Base-by-base conservation (phyloP, 2,888 invertebrate species). In the Polymixis lichenea region DNA sequence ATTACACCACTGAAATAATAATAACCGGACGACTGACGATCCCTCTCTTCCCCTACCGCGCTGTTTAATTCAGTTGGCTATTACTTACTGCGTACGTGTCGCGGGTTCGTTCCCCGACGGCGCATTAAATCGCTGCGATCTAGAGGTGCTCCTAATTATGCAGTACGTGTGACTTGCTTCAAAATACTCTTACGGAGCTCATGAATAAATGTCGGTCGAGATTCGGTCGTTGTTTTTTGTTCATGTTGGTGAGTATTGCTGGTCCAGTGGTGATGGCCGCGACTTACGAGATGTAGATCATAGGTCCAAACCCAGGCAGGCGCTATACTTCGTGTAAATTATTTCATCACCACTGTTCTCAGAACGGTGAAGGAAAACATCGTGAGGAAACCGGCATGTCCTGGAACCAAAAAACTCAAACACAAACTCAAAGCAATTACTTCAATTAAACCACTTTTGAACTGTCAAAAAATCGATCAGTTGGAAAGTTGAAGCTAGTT, bases 1-100 rank as follows among this genome's bases (percentile, higher is more conserved):
- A 86, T 83, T 73, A 71, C 67, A 60, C 49, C 56, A 43, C 64
- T 86, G 67, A 86, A 83, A 86, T 83, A 78, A 78, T 83, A 83
- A 83, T 70, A 68, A 58, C 64, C 56, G 62, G 83, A 49, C 64
- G 79, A 55, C 70, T 49, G 60, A 13, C 56, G 22, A 58, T 13
- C 6, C 3, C 8, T 38, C 28, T 15, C 28, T 1, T 3, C 38
- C 15, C 55, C 66, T 13, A 15, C 51, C 32, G 62, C 58, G 58
- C 55, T 76, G 60, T 56, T 66, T 82, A 58, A 85, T 85, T 82
- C 43, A 85, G 69, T n/a, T 22, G 51, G 38, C 60, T 64, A 17
- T 43, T 70, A 55, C 43, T 32, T 46, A 6, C n/a, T 60, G 61
- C 55, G 32, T 15, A 75, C 64, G 64, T 55, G 76, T 61, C 61